Base-by-base conservation (phyloP, 2,888 invertebrate species). In the Pseudanteris insignis region DNA sequence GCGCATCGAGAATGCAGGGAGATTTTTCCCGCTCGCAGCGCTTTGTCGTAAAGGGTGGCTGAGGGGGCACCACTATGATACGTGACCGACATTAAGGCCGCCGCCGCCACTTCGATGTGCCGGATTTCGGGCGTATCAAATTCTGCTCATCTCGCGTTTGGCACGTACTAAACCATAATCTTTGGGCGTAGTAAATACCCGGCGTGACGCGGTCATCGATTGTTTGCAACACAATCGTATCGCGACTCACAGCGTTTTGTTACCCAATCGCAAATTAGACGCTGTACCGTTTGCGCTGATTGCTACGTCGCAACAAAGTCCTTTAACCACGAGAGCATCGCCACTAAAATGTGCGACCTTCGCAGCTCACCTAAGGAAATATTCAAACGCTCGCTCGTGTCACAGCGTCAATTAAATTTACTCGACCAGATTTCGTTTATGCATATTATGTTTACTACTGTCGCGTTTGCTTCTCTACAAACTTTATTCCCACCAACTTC, bases 21-120 rank as follows among this genome's bases (percentile, higher is more conserved):
- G 46, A 63, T 63, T 63, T 54, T 54, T 61, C 30, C 57, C 37
- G 36, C 25, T 40, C 40, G 51, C 36, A 53, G 36, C 61, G 63
- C 67, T 65, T 67, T 66, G 66, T 65, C 63, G 62, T 63, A 59
- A 55, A 62, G 48, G 57, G 44, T 40, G 64, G 51, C 65, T 51
- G 50, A 48, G 55, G 63, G 66, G 57, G 61, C 53, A 18, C 57
- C 46, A 59, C 63, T 67, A 64, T 67, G 67, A 70, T 67, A 71
- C 68, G 71, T 70, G 70, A 71, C 69, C 71, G 64, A 68, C 67
- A 68, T 70, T 68, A 69, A 67, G 53, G 63, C 59, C 38, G 21
- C 51, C 38, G 21, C 51, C 46, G 53, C 30, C 58, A 55, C 63
- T 59, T 55, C 51, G 53, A 57, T 36, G 57, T 36, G 36, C 60